Percentiles rank a stretch among this genome's conserved stretches.
These are phyloP conservation scores for Antrozous pallidus DNA, from an alignment of 2,797 vertebrate genomes.

Conservation along the genomic window DNA sequence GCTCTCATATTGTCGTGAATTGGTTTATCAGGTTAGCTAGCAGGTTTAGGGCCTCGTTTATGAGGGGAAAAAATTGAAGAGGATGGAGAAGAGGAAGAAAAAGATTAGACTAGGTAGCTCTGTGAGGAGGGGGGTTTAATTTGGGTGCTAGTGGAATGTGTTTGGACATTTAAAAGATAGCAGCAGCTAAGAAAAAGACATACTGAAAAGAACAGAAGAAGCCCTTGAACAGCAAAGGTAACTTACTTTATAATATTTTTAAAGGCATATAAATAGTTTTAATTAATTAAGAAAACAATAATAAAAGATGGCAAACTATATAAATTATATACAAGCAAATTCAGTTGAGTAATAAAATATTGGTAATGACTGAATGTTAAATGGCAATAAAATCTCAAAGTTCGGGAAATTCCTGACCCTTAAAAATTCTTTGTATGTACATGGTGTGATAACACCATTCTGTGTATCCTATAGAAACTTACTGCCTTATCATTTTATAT, in stretches of 20 bases:
- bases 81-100: not conserved
- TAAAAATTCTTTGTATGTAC: not conserved
- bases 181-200: not conserved
- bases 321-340: not conserved
- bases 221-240: not conserved
- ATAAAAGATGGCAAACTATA: not conserved
- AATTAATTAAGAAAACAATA: conserved; percentile 5
- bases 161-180: not conserved
- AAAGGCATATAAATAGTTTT: conserved; percentile 17
- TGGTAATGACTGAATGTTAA: not conserved
- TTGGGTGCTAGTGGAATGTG: not conserved
- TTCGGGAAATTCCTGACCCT: not conserved
- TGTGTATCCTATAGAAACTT: not conserved
- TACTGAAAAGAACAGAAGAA: not conserved
- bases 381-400: conserved; percentile 32
- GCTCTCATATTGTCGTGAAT: not conserved
- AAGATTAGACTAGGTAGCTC: not conserved
- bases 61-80: not conserved
- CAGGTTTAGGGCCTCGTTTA: not conserved
- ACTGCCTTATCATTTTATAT: not conserved
- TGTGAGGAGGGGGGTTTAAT: not conserved
- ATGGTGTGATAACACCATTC: not conserved
- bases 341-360: conserved; percentile 6
- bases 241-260: not conserved
- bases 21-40: conserved; percentile 9